Percentiles rank a stretch among this genome's conserved stretches.
Evolutionary conservation across 2,888 invertebrate species (phyloP).

Genomic region (Erebia epiphron): DNA sequence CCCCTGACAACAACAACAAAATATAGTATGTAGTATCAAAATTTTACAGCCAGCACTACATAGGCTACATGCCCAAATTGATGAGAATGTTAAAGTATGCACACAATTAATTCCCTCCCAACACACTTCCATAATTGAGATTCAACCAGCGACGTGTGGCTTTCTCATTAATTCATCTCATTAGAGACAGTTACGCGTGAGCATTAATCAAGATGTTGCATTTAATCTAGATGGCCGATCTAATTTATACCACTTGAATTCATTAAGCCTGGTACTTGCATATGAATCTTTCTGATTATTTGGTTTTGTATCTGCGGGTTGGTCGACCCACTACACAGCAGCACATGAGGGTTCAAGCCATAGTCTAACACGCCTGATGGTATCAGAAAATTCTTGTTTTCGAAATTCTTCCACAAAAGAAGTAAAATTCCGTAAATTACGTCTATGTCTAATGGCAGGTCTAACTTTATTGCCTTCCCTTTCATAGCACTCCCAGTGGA

Average conservation of each 20-base stretch:
- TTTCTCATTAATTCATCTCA: conserved; percentile 26
- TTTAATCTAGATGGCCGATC: conserved; percentile 9
- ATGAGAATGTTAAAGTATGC: background rate
- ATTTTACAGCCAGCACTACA: background rate
- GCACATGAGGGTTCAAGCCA: no score
- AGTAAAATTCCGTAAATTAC: no score
- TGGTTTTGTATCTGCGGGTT: background rate
- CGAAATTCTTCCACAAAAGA: no score
- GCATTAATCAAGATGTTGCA: conserved; percentile 25
- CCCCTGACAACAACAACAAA: no score
- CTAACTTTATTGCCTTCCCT: no score
- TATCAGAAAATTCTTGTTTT: background rate
- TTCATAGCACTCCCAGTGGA: no score
- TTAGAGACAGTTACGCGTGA: conserved; percentile 13
- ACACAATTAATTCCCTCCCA: background rate
- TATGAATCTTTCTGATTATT: conserved; percentile 6
- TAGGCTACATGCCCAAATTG: background rate
- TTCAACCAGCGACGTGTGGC: conserved; percentile 15
- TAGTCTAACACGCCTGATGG: no score
- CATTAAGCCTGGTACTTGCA: conserved; percentile 3
- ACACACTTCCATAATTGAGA: conserved; percentile 16
- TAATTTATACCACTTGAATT: conserved; percentile 15
- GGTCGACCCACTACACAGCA: background rate
- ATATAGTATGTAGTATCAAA: no score
- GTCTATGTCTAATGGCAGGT: no score